phyloP scores from a whole-genome alignment of 2,888 invertebrate genomes.

The Thyatira batis region DNA sequence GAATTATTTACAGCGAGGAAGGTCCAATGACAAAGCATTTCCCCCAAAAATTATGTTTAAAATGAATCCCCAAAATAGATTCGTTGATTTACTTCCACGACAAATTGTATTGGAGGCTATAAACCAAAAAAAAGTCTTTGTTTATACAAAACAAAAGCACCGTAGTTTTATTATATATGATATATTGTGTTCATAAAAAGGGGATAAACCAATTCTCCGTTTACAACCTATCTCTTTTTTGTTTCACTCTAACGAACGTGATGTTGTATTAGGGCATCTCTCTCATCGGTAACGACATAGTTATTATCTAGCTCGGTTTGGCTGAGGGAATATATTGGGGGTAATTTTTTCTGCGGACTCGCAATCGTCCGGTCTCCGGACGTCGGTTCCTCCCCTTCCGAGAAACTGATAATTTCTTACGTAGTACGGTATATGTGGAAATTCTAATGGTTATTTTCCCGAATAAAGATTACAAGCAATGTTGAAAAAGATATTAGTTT shows the following conservation, averaged over 20 bases:
- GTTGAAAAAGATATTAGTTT: not conserved
- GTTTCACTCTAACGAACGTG: constrained; percentile 11
- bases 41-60: constrained; percentile 1
- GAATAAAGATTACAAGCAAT: not conserved
- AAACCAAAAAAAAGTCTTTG: constrained; percentile 38
- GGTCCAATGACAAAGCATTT: constrained; percentile 1
- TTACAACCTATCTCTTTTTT: constrained; percentile 22
- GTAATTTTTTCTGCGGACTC: constrained; percentile 26
- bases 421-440: not conserved
- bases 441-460: not conserved
- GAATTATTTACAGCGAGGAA: constrained; percentile 1
- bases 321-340: constrained; percentile 32
- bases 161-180: constrained; percentile 42
- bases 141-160: constrained; percentile 38
- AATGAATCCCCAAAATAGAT: not conserved
- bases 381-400: constrained; percentile 22
- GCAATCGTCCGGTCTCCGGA: constrained; percentile 18
- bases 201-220: constrained; percentile 35
- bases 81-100: constrained; percentile 9
- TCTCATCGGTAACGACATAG: constrained; percentile 20
- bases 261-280: constrained; percentile 12
- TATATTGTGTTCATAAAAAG: constrained; percentile 47
- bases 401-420: constrained; percentile 25
- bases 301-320: constrained; percentile 34
- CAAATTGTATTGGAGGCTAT: constrained; percentile 21